phyloP scores from a whole-genome alignment of 2,888 invertebrate genomes.

The Leptodirus hochenwartii region DNA sequence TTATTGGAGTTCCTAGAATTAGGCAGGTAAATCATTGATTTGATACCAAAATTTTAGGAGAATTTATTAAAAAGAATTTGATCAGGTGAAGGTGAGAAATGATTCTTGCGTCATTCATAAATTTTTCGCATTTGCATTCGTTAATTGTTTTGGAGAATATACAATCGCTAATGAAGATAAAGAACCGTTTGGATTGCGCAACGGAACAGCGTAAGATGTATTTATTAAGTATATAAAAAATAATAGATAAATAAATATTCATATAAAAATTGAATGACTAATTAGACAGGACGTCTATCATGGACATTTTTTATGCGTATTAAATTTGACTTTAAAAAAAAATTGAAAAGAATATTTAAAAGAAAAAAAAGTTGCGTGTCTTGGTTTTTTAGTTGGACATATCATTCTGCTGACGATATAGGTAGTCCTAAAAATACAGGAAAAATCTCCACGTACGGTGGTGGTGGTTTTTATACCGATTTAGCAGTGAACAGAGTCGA shows the following conservation, averaged over 20 bases:
- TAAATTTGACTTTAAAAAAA: too few relatives aligned
- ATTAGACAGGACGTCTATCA: too few relatives aligned
- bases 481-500: constrained; percentile 26
- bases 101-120: constrained; percentile 44
- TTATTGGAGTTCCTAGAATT: constrained; percentile 39
- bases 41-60: constrained; percentile 6
- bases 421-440: too few relatives aligned
- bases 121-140: constrained; percentile 40
- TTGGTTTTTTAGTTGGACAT: constrained; percentile 11
- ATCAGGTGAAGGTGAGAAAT: constrained; percentile 31
- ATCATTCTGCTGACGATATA: too few relatives aligned
- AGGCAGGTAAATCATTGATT: constrained; percentile 37
- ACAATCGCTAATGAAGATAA: constrained; percentile 32
- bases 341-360: too few relatives aligned
- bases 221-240: too few relatives aligned
- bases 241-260: too few relatives aligned
- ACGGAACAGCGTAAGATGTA: constrained; percentile 27
- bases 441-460: constrained; percentile 30
- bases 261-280: too few relatives aligned
- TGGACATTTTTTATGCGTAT: constrained; percentile 2
- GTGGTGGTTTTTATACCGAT: constrained; percentile 37
- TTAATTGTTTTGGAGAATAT: constrained; percentile 41
- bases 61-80: constrained; percentile 5
- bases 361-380: too few relatives aligned
- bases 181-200: constrained; percentile 26